A percentile compares a stretch with the other conserved stretches of the same genome.
These are phyloP conservation scores for Haliclystus octoradiatus DNA, from an alignment of 30 jellyfish, hydroid and myxozoan genomes.

Conservation along the genomic window DNA sequence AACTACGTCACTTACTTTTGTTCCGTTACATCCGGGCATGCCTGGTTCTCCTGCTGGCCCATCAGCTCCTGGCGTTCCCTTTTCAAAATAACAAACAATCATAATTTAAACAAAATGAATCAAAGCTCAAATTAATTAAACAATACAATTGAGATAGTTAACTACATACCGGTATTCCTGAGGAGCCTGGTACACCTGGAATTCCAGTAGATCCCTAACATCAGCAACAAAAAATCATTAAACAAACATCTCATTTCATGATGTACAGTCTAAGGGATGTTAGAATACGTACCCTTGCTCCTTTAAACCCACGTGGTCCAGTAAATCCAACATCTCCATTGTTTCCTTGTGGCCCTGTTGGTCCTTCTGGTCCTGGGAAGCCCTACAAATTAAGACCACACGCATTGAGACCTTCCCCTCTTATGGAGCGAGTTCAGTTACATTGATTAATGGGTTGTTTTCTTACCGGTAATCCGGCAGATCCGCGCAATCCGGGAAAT, in stretches of 20 bases:
- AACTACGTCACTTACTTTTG: conserved; percentile 40
- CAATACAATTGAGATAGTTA: background rate
- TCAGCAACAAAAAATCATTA: background rate
- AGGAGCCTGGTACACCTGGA: conserved; percentile 85
- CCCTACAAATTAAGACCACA: conserved; percentile 76
- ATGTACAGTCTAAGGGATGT: too few relatives aligned
- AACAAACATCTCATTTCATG: background rate
- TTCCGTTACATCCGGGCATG: conserved; percentile 97
- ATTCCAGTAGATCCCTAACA: conserved; percentile 78
- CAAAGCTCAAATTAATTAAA: background rate
- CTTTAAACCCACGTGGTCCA: background rate
- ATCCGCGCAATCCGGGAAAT: conserved; percentile 67
- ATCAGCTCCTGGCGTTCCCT: conserved; percentile 91
- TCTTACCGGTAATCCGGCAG: conserved; percentile 84
- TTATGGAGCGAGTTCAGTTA: too few relatives aligned
- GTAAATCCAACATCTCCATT: background rate
- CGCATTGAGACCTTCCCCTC: too few relatives aligned
- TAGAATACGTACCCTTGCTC: background rate
- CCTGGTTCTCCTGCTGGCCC: conserved; percentile 90
- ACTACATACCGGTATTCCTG: conserved; percentile 90
- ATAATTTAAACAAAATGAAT: too few relatives aligned
- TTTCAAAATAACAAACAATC: background rate
- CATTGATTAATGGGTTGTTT: too few relatives aligned
- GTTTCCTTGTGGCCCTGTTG: conserved; percentile 74
- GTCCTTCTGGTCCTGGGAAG: conserved; percentile 97